Evolutionary conservation across 2,113 vertebrate species (phyloP).

Genomic region (Electrona antarctica): DNA sequence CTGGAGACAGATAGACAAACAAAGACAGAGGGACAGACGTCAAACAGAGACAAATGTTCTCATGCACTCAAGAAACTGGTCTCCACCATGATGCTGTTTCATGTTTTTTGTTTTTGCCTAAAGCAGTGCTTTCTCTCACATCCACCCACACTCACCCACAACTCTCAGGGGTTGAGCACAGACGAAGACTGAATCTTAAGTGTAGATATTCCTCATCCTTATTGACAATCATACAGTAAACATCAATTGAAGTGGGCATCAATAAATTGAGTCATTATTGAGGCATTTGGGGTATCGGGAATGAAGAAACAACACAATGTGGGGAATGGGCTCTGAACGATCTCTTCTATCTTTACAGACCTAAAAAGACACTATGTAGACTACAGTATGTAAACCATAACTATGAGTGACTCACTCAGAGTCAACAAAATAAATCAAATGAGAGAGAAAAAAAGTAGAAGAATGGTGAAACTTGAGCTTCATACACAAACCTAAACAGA

Average conservation of each 20-base stretch:
- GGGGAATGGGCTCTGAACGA: not conserved
- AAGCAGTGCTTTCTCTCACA: not conserved
- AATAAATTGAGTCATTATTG: too few species aligned
- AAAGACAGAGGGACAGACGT: too few species aligned
- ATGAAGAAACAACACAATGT: not conserved
- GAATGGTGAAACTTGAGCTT: slow-evolving; percentile 11
- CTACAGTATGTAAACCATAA: not conserved
- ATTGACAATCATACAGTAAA: too few species aligned
- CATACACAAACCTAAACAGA: slow-evolving; percentile 31
- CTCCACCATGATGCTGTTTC: too few species aligned
- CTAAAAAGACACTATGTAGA: not conserved
- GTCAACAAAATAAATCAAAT: not conserved
- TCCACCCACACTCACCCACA: not conserved
- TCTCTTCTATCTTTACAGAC: slow-evolving; percentile 38
- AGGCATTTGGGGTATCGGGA: not conserved
- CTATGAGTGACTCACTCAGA: slow-evolving; percentile 1
- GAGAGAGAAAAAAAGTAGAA: slow-evolving; percentile 18
- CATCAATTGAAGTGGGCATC: too few species aligned
- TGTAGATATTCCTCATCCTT: too few species aligned
- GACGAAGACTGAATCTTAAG: too few species aligned
- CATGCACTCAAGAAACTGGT: not conserved
- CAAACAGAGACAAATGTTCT: not conserved
- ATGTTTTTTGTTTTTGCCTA: too few species aligned
- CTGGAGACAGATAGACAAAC: too few species aligned
- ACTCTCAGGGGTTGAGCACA: not conserved